phyloP scores from a whole-genome alignment of 2,888 invertebrate species.

The Ecliptopera silaceata region DNA sequence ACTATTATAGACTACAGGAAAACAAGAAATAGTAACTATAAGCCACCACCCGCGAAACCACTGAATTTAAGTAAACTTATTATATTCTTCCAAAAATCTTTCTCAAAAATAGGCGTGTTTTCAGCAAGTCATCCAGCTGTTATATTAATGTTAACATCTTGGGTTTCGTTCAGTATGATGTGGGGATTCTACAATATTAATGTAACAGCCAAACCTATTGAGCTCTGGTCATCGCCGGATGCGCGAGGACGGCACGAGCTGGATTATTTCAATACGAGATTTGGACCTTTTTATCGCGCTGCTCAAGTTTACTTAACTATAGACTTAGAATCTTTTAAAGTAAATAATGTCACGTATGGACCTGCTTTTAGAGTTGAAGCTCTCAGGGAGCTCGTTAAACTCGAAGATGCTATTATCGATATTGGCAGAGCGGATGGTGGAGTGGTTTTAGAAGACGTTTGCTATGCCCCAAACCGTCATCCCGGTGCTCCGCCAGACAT shows the following conservation, averaged over 20 bases:
- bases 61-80: conserved; percentile 46
- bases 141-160: conserved; percentile 85
- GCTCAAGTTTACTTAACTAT: conserved; percentile 93
- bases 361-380: conserved; percentile 92
- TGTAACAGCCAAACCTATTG: conserved; percentile 94
- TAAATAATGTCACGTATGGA: conserved; percentile 84
- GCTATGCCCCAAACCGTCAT: conserved; percentile 91
- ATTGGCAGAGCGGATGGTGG: conserved; percentile 82
- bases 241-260: conserved; percentile 92
- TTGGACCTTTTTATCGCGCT: conserved; percentile 94
- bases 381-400: conserved; percentile 86
- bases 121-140: conserved; percentile 87
- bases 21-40: conserved; percentile 33
- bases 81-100: conserved; percentile 55
- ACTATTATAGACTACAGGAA: conserved; percentile 46
- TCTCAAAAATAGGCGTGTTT: conserved; percentile 69
- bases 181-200: conserved; percentile 87
- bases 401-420: conserved; percentile 86
- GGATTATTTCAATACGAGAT: conserved; percentile 93
- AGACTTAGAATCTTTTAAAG: conserved; percentile 68
- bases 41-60: conserved; percentile 15
- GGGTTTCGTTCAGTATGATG: conserved; percentile 82
- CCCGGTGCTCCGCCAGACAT: conserved; percentile 81
- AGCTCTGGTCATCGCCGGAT: conserved; percentile 94
- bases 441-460: conserved; percentile 83